Conservation (phyloP, 2,797 vertebrate species). For the Eupleurogrammus muticus region DNA sequence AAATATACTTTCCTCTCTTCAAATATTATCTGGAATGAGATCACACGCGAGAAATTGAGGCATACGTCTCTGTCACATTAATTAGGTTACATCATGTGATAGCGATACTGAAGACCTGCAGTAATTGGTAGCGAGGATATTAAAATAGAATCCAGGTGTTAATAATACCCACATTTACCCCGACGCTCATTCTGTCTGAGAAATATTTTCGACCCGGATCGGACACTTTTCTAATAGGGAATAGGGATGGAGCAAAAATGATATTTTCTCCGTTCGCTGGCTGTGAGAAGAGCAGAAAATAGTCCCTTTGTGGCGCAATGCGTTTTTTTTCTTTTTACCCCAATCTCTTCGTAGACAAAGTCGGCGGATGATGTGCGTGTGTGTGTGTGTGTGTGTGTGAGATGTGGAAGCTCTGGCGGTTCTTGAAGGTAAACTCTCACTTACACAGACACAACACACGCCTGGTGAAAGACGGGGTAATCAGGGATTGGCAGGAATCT, state of each 20-base stretch:
- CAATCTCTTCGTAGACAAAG: conserved; percentile 17
- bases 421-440: conserved; percentile 10
- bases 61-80: conserved; percentile 67
- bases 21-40: conserved; percentile 63
- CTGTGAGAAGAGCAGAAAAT: conserved; percentile 30
- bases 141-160: conserved; percentile 67
- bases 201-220: conserved; percentile 48
- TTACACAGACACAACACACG: not conserved
- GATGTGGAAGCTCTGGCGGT: not conserved
- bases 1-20: conserved; percentile 52
- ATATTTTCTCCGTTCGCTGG: conserved; percentile 32
- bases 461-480: conserved; percentile 2
- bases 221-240: conserved; percentile 54
- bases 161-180: conserved; percentile 68
- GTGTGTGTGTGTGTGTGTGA: not conserved
- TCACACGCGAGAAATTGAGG: conserved; percentile 47
- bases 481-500: conserved; percentile 6
- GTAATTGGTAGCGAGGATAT: conserved; percentile 51
- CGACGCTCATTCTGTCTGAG: conserved; percentile 49
- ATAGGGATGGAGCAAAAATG: conserved; percentile 19
- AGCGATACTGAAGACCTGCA: conserved; percentile 45
- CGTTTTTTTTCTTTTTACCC: conserved; percentile 41
- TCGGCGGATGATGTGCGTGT: not conserved
- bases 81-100: conserved; percentile 61
- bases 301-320: conserved; percentile 19